phyloP scores from a whole-genome alignment of 35 echinoderm and acorn worm species.

The Patiria miniata region DNA sequence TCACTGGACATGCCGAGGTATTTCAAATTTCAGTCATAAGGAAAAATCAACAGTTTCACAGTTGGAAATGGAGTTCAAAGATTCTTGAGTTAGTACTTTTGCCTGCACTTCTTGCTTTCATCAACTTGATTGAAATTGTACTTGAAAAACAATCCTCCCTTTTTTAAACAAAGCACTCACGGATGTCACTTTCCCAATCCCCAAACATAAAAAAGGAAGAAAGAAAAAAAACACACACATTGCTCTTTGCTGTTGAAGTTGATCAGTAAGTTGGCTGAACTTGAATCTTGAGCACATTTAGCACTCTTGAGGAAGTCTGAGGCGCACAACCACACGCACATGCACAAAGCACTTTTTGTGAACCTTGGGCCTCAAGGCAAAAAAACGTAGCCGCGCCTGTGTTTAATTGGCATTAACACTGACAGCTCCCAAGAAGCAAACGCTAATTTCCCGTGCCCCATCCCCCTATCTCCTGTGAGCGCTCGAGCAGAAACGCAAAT shows the following conservation, averaged over 20 bases:
- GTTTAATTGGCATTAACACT: slow-evolving; percentile 34
- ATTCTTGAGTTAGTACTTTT: background rate
- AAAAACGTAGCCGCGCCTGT: background rate
- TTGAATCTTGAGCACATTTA: slow-evolving; percentile 20
- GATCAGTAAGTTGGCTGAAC: slow-evolving; percentile 17
- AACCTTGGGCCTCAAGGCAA: slow-evolving; percentile 15
- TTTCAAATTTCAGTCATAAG: no score
- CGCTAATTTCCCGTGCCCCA: slow-evolving; percentile 9
- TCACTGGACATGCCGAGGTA: no score
- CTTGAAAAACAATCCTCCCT: background rate
- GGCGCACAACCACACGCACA: background rate
- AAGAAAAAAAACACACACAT: slow-evolving; percentile 13
- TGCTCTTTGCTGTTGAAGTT: slow-evolving; percentile 6
- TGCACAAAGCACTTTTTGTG: slow-evolving; percentile 10
- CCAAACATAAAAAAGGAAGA: background rate
- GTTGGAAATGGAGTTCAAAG: no score
- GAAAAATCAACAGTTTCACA: no score
- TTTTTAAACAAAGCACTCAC: background rate
- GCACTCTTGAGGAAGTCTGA: background rate
- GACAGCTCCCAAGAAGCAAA: slow-evolving; percentile 21
- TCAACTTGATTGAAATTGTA: background rate
- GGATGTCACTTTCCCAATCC: background rate
- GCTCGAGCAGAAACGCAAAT: slow-evolving; percentile 18
- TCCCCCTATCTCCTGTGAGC: slow-evolving; percentile 12
- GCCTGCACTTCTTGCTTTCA: background rate